Evolutionary conservation across 1,140 invertebrate genomes (phyloP), one percentile per base, ranked within the genome.

Genomic region (Formica exsecta): DNA sequence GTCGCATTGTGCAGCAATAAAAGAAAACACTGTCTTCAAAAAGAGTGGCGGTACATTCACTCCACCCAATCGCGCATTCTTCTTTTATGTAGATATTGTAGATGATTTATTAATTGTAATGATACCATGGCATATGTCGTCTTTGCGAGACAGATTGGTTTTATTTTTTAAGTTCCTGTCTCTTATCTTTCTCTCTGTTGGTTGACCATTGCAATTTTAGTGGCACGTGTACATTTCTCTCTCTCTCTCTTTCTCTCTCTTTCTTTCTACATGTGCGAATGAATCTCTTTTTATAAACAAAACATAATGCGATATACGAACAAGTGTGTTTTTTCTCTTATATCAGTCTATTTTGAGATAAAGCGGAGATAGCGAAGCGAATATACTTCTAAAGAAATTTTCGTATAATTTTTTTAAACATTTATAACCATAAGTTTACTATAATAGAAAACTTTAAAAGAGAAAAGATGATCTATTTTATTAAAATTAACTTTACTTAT

Each of bases 1-100:
- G 25, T 3, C 19, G 48, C 29, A 54, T 22, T 59, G 65, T 66
- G 61, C n/a, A 71, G 41, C 48, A 77, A 77, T 65, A 36, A 74
- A 22, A 76, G 61, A 76, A 85, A 86, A 87, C 6, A 41, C 57
- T 25, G 44, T 25, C 76, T 61, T 85, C 62, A 88, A 57, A 87
- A 86, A 75, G 48, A 51, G 48, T 19, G 36, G 22, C 59, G 19
- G 13, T 38, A 75, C 59, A 77, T 86, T 89, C 84, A 83, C 7
- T 77, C 19, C 38, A 61, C 59, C 3, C 48, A 80, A 87, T 89
- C 66, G 79, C 48, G 73, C 64, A 85, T 90, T 89, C 89, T 87
- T 89, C 88, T 90, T 87, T 87, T 74, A 90, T 90, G 77, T 87
- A 87, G 22, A 22, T 22, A 22, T 22, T 22, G 22, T 22, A 22